phyloP scores from a whole-genome alignment of 2,113 vertebrate species.

The Rhinolophus sinicus region DNA sequence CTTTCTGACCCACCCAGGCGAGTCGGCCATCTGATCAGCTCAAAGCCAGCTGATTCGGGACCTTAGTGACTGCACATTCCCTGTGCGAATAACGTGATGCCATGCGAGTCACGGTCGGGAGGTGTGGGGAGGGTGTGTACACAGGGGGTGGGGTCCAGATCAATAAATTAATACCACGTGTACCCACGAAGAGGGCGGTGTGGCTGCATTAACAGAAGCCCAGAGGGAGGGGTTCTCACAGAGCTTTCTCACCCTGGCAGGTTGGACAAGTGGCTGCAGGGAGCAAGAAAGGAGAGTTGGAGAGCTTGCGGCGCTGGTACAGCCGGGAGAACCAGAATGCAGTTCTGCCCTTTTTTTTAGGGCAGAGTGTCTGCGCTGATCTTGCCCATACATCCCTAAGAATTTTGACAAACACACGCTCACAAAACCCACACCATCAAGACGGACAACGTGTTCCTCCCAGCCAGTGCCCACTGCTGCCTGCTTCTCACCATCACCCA shows the following conservation, averaged over 20 bases:
- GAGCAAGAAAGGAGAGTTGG: not conserved
- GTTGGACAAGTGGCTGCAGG: accelerated
- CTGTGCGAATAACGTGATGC: not conserved
- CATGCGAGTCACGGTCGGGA: not conserved
- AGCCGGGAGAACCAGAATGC: not conserved
- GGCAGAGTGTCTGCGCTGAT: not conserved
- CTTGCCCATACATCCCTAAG: not conserved
- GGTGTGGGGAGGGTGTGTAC: no score
- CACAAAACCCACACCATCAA: not conserved
- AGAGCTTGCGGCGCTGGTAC: accelerated
- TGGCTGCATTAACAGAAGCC: not conserved
- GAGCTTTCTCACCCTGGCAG: not conserved
- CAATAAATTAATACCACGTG: no score
- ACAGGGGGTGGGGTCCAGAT: not conserved
- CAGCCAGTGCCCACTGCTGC: not conserved
- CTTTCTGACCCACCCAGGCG: not conserved
- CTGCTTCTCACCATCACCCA: not conserved
- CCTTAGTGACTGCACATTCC: not conserved
- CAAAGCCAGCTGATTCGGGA: not conserved
- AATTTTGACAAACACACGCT: not conserved
- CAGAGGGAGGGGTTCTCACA: not conserved
- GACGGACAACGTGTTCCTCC: not conserved
- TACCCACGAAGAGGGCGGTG: not conserved
- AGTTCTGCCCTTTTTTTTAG: not conserved
- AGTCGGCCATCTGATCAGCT: not conserved